Base-by-base conservation (phyloP, 2,797 vertebrate genomes). In the Macropus fuliginosus region DNA sequence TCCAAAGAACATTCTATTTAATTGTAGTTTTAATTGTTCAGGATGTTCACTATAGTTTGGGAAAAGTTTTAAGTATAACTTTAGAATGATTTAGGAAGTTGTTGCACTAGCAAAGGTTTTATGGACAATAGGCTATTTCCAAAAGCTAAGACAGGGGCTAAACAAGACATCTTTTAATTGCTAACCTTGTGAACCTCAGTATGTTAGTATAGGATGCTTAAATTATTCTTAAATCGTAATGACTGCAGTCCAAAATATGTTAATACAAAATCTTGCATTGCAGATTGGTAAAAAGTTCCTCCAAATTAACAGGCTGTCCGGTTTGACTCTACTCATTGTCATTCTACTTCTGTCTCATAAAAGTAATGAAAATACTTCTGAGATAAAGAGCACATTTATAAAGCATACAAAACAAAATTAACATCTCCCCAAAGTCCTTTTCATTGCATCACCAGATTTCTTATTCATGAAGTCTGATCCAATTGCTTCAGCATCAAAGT, bases 401-500 rank as follows among this genome's bases (percentile, higher is more conserved):
- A 98, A 96, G 2, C 31, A 93, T 18, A 52, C 90, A 90, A 96
- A 97, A 59, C 55, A 98, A 91, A 94, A 95, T 96, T 94, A 97
- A 24, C 56, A 93, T 97, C 96, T 98, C 97, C 87, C 95, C 98
- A 92, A 97, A 91, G n/a, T 40, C 97, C 95, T 29, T 0, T 97
- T 98, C 97, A 98, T 96, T 98, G 18, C 24, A 94, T 96, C 98
- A 95, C 31, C 50, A 96, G 59, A 92, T 95, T 97, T 98, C 96
- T 98, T 98, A 98, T 98, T 98, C 55, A 97, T 97, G 94, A 97
- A 96, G 18, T 98, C 98, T 97, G 16, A 54, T 97, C 55, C 98
- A 97, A 98, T 98, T 96, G 91, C 62, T 89, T 98, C 94, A 94
- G 3, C 92, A 96, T 74, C 34, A 94, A 96, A 98, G 16, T 97